phyloP scores from a whole-genome alignment of 2,113 vertebrate species.

The Amblyornis subalaris region DNA sequence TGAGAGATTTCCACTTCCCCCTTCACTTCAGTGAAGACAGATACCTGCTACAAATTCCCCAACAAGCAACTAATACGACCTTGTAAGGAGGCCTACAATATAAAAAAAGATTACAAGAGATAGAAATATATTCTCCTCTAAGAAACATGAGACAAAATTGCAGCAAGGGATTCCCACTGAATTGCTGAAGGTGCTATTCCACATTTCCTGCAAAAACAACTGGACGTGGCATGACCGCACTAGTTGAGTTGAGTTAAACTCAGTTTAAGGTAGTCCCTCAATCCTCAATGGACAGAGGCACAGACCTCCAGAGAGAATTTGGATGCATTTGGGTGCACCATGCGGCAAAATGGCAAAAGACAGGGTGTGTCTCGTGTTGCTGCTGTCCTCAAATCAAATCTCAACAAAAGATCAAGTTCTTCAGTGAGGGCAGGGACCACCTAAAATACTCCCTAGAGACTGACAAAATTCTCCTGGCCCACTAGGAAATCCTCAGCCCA shows the following conservation, averaged over 20 bases:
- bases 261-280: not conserved
- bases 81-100: not conserved
- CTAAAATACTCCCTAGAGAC: not conserved
- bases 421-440: not conserved
- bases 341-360: rapidly evolving
- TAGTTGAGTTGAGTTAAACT: not conserved
- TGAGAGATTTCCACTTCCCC: not conserved
- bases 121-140: not conserved
- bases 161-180: not conserved
- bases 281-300: not conserved
- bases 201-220: not conserved
- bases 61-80: not conserved
- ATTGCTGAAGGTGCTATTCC: not conserved
- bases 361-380: rapidly evolving
- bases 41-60: not conserved
- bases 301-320: not conserved
- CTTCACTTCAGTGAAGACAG: not conserved
- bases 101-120: not conserved
- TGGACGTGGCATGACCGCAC: not conserved
- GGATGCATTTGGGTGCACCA: too few relatives aligned
- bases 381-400: not conserved
- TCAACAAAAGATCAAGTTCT: not conserved
- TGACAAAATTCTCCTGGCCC: not conserved
- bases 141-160: not conserved
- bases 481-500: not conserved